Percentiles rank a stretch among this genome's conserved stretches.
These are phyloP conservation scores for Uromys caudimaculatus DNA, from an alignment of 2,797 vertebrate genomes.

Conservation along the genomic window DNA sequence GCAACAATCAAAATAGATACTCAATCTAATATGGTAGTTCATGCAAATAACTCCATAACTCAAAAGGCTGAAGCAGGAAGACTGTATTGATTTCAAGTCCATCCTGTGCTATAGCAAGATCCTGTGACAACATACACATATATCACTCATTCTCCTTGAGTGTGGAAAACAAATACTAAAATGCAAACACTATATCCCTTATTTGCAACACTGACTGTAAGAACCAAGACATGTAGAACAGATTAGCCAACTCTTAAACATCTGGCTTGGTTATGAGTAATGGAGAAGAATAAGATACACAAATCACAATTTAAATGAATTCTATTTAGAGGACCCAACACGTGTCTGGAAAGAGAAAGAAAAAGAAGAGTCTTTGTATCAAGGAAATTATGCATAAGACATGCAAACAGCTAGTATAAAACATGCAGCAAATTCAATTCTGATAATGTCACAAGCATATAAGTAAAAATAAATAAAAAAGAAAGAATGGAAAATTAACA, in stretches of 20 bases:
- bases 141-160: neutral
- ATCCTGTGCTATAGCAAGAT: neutral
- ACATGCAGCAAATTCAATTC: neutral
- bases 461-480: neutral
- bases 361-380: neutral
- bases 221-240: neutral
- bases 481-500: neutral
- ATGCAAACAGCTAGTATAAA: neutral
- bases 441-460: neutral
- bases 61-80: neutral
- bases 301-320: constrained; percentile 49
- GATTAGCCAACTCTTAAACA: neutral
- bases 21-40: neutral
- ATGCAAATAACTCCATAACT: neutral
- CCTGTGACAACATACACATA: neutral
- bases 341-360: neutral
- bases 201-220: neutral
- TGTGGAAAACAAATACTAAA: neutral
- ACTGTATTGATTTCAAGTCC: neutral
- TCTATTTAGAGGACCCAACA: neutral
- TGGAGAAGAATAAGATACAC: neutral
- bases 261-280: constrained; percentile 2
- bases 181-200: neutral
- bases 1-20: neutral
- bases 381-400: neutral